Evolutionary conservation across 92 coral and sea anemone genomes (phyloP).

Genomic region (Bergia puertoricense): DNA sequence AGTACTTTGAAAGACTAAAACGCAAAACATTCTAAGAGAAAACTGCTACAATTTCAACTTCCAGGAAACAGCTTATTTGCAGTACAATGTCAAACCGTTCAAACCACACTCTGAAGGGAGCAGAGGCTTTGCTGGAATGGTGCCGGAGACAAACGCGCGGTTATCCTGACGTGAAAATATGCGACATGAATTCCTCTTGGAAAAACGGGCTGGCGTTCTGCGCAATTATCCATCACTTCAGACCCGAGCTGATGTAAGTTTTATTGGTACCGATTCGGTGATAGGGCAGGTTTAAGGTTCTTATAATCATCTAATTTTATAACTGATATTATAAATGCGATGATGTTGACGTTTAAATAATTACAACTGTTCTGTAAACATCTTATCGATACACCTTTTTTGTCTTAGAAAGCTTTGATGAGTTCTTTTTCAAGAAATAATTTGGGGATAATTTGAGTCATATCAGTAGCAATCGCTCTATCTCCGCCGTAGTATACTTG

Average conservation of each 20-base stretch:
- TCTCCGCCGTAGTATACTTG: too few relatives aligned
- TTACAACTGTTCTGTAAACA: too few relatives aligned
- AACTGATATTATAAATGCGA: too few relatives aligned
- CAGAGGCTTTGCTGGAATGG: constrained; percentile 77
- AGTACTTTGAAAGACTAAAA: background rate
- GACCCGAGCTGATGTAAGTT: constrained; percentile 79
- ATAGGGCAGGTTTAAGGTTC: too few relatives aligned
- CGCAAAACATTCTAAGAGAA: background rate
- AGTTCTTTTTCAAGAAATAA: too few relatives aligned
- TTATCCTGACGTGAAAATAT: constrained; percentile 63
- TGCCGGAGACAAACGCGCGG: constrained; percentile 62
- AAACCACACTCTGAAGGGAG: constrained; percentile 51
- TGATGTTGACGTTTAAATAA: too few relatives aligned
- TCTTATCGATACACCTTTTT: too few relatives aligned
- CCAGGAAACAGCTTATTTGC: background rate
- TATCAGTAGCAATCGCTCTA: too few relatives aligned
- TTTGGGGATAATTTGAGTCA: too few relatives aligned
- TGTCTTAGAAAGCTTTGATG: too few relatives aligned
- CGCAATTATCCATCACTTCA: constrained; percentile 70
- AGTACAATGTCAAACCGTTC: background rate
- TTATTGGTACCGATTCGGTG: background rate
- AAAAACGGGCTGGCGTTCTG: constrained; percentile 83
- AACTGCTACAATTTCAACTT: background rate
- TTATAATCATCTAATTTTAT: too few relatives aligned
- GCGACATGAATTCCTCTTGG: constrained; percentile 80